phyloP scores from a whole-genome alignment of 1,140 invertebrate genomes.

The Cyrtorhinus lividipennis region DNA sequence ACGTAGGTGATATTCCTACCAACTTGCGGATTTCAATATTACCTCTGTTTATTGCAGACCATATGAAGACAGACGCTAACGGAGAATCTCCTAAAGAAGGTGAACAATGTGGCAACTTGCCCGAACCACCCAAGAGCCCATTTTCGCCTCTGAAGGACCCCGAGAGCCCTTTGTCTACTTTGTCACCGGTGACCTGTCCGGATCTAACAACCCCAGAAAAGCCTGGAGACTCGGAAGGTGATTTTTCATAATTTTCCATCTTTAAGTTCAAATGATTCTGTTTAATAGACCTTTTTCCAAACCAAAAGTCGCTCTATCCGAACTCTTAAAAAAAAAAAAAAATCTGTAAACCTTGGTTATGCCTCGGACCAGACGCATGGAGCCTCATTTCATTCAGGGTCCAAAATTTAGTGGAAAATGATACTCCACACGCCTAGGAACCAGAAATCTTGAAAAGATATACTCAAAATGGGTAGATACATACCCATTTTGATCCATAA shows the following conservation, averaged over 20 bases:
- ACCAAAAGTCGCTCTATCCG: neutral
- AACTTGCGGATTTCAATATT: too few relatives aligned
- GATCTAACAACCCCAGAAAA: neutral
- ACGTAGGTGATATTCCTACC: neutral
- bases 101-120: neutral
- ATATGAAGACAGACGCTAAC: neutral
- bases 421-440: too few relatives aligned
- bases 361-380: too few relatives aligned
- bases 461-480: too few relatives aligned
- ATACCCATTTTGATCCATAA: too few relatives aligned
- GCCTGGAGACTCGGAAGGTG: neutral
- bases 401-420: too few relatives aligned
- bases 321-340: neutral
- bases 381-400: too few relatives aligned
- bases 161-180: neutral
- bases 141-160: neutral
- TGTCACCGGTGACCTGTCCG: neutral
- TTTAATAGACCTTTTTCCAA: neutral
- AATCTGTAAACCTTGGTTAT: too few relatives aligned
- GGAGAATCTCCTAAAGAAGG: neutral
- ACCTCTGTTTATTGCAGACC: conserved; percentile 1
- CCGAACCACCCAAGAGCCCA: neutral
- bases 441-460: too few relatives aligned
- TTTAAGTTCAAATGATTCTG: neutral
- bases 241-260: neutral